Evolutionary conservation across 1,140 invertebrate species (phyloP), one percentile per base, ranked within the genome.

Genomic region (Aphelenchoides avenae): DNA sequence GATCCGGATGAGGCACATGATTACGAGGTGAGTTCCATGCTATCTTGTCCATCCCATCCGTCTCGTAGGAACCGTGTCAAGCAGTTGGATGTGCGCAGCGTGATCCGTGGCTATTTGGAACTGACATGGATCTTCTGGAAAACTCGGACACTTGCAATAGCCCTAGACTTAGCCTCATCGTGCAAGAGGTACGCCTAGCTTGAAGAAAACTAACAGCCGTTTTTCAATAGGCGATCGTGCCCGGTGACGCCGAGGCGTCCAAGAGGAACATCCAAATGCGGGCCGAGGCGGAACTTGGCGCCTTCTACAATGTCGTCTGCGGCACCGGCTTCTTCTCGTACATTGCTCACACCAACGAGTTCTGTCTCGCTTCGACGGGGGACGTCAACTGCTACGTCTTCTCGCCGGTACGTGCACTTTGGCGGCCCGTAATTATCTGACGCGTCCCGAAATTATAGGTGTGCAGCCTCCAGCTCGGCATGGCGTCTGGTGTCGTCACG

Each of bases 251-350:
- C 9, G 65, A 68, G 43, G 36, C 40, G 9, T 68, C 64, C 11
- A 68, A 68, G 36, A 20, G 66, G 26, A 36, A 39, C n/a, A 62
- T 68, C 26, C 66, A 68, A 24, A 18, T 42, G 6, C 20, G 47
- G 24, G 46, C 64, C 36, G 66, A 68, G 44, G 20, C 34, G 15
- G 57, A 67, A 41, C 52, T 71, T 27, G 68, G 58, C 29, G 27
- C 15, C 20, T 70, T 68, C 33, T 68, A 47, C 39, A 71, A 68
- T 49, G 66, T 68, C 11, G 57, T 68, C 26, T 68, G 66, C 43
- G 66, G 67, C 11, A 68, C 68, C 20, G 66, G 66, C 31, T 70
- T 70, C 33, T 68, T 71, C 31, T 43, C 33, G 24, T 68, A 70
- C 27, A 64, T 68, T 44, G 65, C 65, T n/a, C 65, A 68, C 52